These are phyloP conservation scores for Tribolium madens DNA, from an alignment of 1,140 invertebrate genomes.

Conservation along the genomic window DNA sequence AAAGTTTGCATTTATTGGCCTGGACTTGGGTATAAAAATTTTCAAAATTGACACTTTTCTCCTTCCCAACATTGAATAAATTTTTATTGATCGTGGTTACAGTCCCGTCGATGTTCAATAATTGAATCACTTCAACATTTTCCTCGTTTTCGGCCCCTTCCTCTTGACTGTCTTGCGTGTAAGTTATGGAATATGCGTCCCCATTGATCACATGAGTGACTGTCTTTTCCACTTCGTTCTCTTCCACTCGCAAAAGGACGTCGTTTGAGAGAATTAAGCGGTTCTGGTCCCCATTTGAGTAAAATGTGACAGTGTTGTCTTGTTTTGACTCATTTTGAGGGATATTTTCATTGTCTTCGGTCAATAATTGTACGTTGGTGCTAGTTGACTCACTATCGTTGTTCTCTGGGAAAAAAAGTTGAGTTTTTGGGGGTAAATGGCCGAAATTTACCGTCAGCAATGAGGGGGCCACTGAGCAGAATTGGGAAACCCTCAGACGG, in stretches of 20 bases:
- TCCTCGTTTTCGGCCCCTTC: neutral
- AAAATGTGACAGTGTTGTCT: conserved; percentile 5
- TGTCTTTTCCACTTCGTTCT: conserved; percentile 23
- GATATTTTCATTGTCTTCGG: conserved; percentile 30
- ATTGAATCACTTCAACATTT: conserved; percentile 47
- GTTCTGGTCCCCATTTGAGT: conserved; percentile 4
- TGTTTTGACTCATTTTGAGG: conserved; percentile 4
- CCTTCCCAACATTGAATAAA: conserved; percentile 8
- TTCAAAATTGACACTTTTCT: conserved; percentile 32
- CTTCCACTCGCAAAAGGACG: neutral
- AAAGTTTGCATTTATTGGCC: conserved; percentile 58
- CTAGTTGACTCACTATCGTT: conserved; percentile 2
- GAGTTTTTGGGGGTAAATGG: neutral
- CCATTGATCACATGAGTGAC: conserved; percentile 21
- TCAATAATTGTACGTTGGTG: neutral
- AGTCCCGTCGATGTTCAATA: conserved; percentile 53
- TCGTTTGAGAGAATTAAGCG: conserved; percentile 20
- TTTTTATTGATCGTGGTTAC: conserved; percentile 49
- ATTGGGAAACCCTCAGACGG: conserved; percentile 54
- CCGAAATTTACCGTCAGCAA: conserved; percentile 49
- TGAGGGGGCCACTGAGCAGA: conserved; percentile 53
- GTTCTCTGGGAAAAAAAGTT: conserved; percentile 18
- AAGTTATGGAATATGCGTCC: conserved; percentile 29
- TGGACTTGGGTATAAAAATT: conserved; percentile 49
- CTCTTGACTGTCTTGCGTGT: conserved; percentile 19